phyloP scores from a whole-genome alignment of 1,140 invertebrate genomes.

The Formica exsecta region DNA sequence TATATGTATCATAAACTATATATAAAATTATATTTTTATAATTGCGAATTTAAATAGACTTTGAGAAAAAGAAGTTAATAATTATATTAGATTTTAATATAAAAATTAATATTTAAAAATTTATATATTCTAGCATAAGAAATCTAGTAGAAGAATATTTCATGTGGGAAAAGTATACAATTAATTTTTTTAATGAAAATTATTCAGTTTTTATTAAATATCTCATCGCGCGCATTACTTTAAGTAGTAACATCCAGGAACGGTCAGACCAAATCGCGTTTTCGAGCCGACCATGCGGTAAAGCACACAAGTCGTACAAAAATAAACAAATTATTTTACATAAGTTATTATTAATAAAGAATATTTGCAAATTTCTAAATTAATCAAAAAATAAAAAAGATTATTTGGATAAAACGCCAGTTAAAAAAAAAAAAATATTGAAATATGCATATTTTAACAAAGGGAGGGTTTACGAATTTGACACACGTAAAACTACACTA shows the following conservation, averaged over 20 bases:
- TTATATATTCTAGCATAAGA: not conserved
- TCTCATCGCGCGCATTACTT: not conserved
- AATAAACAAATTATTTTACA: not conserved
- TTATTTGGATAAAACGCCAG: not conserved
- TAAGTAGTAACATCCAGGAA: not conserved
- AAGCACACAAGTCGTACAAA: not conserved
- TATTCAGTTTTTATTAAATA: slow-evolving; percentile 8
- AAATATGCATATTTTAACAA: not conserved
- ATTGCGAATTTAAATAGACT: not conserved
- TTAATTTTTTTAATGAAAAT: not conserved
- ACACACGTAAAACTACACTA: slow-evolving; percentile 1
- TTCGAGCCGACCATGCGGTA: not conserved
- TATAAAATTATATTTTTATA: not conserved
- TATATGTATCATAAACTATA: not conserved
- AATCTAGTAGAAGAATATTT: not conserved
- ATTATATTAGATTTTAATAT: slow-evolving; percentile 16
- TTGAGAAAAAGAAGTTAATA: not conserved
- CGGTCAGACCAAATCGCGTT: not conserved
- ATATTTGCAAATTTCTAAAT: not conserved
- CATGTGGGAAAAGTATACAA: not conserved
- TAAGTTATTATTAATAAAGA: not conserved
- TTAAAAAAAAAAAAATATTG: not conserved
- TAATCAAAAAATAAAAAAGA: not conserved
- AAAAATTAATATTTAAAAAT: slow-evolving; percentile 12
- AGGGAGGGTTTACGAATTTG: not conserved